A percentile compares a stretch with the other conserved stretches of the same genome.
phyloP scores from a whole-genome alignment of 2,113 vertebrate genomes.

The Typhlomys cinereus region DNA sequence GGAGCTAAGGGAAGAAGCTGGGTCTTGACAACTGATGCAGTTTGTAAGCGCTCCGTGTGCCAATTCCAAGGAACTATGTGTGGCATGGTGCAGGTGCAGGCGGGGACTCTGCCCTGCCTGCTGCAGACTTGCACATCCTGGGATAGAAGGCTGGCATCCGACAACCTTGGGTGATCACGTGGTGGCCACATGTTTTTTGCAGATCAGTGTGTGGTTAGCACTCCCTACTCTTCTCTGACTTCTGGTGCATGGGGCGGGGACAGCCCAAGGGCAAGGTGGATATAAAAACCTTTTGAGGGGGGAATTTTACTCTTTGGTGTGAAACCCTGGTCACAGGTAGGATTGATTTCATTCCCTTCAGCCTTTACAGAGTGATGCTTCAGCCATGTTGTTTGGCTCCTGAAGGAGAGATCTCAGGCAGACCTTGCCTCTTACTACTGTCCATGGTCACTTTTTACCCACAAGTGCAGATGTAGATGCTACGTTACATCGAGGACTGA shows the following conservation, averaged over 20 bases:
- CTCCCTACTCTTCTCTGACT: not conserved
- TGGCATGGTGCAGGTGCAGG: not conserved
- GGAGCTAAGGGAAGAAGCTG: not conserved
- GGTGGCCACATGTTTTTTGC: not conserved
- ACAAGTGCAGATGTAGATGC: not conserved
- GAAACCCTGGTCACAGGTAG: not conserved
- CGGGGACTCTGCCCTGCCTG: not conserved
- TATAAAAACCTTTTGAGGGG: not conserved
- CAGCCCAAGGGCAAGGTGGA: not conserved
- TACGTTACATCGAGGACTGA: not conserved
- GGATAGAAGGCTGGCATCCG: not conserved
- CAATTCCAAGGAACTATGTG: not conserved
- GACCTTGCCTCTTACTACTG: not conserved
- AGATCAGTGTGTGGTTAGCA: not conserved
- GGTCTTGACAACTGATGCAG: not conserved
- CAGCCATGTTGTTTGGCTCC: not conserved
- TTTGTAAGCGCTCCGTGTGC: not conserved
- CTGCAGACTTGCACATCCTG: too few species aligned
- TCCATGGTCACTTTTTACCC: not conserved
- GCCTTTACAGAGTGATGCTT: not conserved
- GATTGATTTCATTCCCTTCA: not conserved
- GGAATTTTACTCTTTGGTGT: not conserved
- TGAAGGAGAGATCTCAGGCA: not conserved
- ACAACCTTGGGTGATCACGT: rapidly evolving
- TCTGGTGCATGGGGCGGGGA: not conserved